Evolutionary conservation across 2,113 vertebrate species (phyloP).

Genomic region (Speoplatyrhinus poulsoni): DNA sequence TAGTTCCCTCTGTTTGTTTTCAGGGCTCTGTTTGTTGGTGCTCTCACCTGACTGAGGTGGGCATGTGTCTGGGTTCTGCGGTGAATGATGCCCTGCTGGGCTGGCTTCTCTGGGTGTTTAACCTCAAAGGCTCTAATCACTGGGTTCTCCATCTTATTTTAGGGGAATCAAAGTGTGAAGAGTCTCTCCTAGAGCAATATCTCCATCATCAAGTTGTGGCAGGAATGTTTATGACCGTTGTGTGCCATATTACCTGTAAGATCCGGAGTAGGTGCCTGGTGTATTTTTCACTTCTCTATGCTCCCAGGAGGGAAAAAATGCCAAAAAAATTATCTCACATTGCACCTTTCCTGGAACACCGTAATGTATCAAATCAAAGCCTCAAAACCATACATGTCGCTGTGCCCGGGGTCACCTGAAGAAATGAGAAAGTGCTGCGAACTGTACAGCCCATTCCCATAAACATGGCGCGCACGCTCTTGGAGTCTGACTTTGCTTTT

Average conservation of each 20-base stretch:
- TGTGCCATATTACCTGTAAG: slow-evolving; percentile 80
- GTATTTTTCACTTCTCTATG: slow-evolving; percentile 72
- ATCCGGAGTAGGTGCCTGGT: slow-evolving; percentile 66
- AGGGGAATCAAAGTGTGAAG: slow-evolving; percentile 82
- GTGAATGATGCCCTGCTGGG: slow-evolving; percentile 51
- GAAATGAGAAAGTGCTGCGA: slow-evolving; percentile 76
- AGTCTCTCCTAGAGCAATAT: slow-evolving; percentile 79
- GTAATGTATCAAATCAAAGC: slow-evolving; percentile 76
- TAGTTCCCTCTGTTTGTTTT: slow-evolving; percentile 65
- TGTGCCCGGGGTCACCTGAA: slow-evolving; percentile 75
- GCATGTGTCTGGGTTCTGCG: slow-evolving; percentile 40
- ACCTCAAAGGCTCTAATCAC: slow-evolving; percentile 75
- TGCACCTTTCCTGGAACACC: slow-evolving; percentile 79
- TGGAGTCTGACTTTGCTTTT: slow-evolving; percentile 71
- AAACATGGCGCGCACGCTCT: slow-evolving; percentile 71
- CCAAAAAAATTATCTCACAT: slow-evolving; percentile 77
- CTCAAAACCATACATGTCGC: slow-evolving; percentile 69
- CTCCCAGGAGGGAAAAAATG: slow-evolving; percentile 73
- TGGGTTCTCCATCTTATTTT: slow-evolving; percentile 76
- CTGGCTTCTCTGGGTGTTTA: slow-evolving; percentile 57
- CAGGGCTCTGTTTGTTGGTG: slow-evolving; percentile 45
- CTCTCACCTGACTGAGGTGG: slow-evolving; percentile 60
- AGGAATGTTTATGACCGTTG: slow-evolving; percentile 77
- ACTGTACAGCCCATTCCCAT: slow-evolving; percentile 62
- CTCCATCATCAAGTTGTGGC: slow-evolving; percentile 74